phyloP scores from a whole-genome alignment of 2,113 vertebrate species.

The Sinocyclocheilus anophthalmus region DNA sequence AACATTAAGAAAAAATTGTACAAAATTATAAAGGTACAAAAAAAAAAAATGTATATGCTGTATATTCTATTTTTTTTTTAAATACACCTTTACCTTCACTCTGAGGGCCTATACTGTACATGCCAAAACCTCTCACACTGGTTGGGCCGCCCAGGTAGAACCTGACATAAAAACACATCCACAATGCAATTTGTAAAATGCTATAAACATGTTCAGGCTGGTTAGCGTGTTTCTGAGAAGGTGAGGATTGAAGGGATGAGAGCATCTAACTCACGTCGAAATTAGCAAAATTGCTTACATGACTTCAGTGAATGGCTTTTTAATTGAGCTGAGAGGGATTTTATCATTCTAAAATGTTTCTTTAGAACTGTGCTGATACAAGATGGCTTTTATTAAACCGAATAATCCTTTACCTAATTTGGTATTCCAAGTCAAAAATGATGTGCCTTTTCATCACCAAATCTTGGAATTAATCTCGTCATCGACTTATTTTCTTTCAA shows the following conservation, averaged over 20 bases:
- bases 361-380: not conserved
- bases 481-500: not conserved
- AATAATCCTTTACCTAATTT: not conserved
- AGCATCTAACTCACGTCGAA: not conserved
- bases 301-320: not conserved
- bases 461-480: not conserved
- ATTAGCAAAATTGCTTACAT: not conserved
- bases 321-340: not conserved
- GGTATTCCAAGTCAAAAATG: not conserved
- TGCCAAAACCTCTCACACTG: slow-evolving; percentile 94
- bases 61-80: too few species aligned
- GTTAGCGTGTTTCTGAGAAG: not conserved
- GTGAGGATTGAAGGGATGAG: not conserved
- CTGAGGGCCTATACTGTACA: slow-evolving; percentile 98
- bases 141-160: slow-evolving; percentile 97
- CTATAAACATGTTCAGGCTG: not conserved
- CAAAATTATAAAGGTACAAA: not conserved
- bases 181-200: not conserved
- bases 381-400: not conserved
- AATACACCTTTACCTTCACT: slow-evolving; percentile 84
- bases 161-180: slow-evolving; percentile 68
- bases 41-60: not conserved
- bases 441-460: not conserved
- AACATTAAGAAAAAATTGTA: not conserved
- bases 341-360: not conserved